phyloP scores from a whole-genome alignment of 2,113 vertebrate genomes.

The Odocoileus hemionus region DNA sequence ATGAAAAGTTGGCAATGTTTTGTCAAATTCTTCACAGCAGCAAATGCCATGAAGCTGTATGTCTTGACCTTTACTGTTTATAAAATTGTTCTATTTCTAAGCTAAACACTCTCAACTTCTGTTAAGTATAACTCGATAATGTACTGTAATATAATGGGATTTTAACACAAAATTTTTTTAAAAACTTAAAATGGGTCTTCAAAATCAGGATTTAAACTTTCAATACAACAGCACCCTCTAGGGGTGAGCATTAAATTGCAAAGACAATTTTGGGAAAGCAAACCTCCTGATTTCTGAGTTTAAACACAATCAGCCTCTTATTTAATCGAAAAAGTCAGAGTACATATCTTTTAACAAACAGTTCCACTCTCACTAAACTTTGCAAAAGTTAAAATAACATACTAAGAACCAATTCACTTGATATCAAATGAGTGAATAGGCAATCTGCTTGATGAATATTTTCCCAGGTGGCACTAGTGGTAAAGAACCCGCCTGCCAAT shows the following conservation, averaged over 20 bases:
- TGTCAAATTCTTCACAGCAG: neutral
- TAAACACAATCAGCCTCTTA: neutral
- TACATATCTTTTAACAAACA: neutral
- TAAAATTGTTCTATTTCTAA: neutral
- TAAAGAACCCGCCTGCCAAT: neutral
- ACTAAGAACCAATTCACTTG: neutral
- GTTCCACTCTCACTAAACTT: neutral
- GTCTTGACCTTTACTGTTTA: neutral
- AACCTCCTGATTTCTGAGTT: neutral
- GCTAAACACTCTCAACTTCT: neutral
- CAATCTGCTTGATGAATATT: neutral
- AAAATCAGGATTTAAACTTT: conserved; percentile 34
- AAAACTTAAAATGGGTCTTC: neutral
- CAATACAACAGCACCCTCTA: conserved; percentile 79
- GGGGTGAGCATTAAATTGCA: conserved; percentile 52
- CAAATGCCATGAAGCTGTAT: neutral
- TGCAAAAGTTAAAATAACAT: neutral
- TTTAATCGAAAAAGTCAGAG: neutral
- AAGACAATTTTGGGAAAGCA: neutral
- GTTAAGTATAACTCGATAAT: neutral
- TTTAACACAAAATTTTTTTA: neutral
- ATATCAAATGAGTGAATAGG: neutral
- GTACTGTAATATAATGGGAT: neutral
- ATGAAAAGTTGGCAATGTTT: neutral
- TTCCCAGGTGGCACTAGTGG: neutral